Base-by-base conservation (phyloP, 2,797 vertebrate genomes). In the Glyptemys insculpta region DNA sequence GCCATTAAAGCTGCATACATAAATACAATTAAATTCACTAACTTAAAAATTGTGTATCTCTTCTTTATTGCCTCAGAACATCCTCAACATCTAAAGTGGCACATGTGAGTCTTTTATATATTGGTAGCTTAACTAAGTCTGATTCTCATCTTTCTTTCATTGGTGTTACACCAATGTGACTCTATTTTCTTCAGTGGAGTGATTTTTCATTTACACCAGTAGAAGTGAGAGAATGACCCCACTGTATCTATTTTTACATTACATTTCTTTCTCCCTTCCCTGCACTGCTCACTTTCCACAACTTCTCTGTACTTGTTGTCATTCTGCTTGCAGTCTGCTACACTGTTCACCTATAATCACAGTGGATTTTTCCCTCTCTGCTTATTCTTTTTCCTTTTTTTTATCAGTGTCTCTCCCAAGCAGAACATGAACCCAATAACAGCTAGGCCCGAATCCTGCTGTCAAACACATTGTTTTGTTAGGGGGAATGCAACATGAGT, bases 361-460 rank as follows among this genome's bases (percentile, higher is more conserved):
- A 68, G 15, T 1, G 78, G 78, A n/a, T 31, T 76, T 50, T 53
- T 3, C 5, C 5, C 3, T 9, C 5, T 0, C 4, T 16, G 31
- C 19, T 23, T 72, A 65, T 49, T 81, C 44, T 44, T 34, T 8
- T 41, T 72, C 80, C 29, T 41, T n/a, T 15, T 8, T 76, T 12
- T 78, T 53, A 56, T 65, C 72, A 89, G 23, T 53, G 44, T 10
- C 2, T 2, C 1, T 90, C 27, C 72, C 49, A 57, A 81, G 72
- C 25, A 44, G 53, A 37, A 49, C 44, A 2, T 1, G 6, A 93
- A 50, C 47, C 18, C 44, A 41, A n/a, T n/a, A 83, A 49, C n/a
- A 56, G 12, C 5, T n/a, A 21, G 41, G 8, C 1, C 34, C 27
- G 25, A 78, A 74, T 37, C 0, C 0, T 6, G 3, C 88, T 86